These are phyloP conservation scores for Cryptomyrus ogoouensis DNA, from an alignment of 2,113 vertebrate species.

Conservation along the genomic window DNA sequence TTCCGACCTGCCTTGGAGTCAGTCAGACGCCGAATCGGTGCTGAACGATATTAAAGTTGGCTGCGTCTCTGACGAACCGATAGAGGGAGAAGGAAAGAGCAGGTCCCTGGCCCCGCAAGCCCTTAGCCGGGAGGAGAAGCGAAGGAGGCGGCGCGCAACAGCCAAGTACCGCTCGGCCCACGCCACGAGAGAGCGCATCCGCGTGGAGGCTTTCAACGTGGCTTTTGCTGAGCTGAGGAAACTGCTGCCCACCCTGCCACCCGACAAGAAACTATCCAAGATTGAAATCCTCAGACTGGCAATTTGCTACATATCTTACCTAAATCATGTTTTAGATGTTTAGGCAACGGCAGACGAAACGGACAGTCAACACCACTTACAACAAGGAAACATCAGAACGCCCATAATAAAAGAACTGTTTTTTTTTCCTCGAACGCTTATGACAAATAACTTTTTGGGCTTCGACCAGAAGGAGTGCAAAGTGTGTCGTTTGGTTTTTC, in stretches of 20 bases:
- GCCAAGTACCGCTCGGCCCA: constrained; percentile 66
- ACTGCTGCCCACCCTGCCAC: constrained; percentile 71
- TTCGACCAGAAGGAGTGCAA: not conserved
- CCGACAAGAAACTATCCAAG: constrained; percentile 79
- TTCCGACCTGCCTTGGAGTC: constrained; percentile 71
- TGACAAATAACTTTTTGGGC: not conserved
- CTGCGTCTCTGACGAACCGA: constrained; percentile 70
- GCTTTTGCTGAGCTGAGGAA: constrained; percentile 66
- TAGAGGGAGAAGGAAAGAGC: constrained; percentile 55
- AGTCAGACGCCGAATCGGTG: constrained; percentile 75
- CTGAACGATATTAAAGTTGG: constrained; percentile 67
- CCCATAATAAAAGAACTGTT: not conserved
- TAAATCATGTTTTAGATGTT: constrained; percentile 79
- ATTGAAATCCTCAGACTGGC: constrained; percentile 77
- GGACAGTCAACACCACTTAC: not conserved
- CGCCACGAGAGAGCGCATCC: constrained; percentile 67
- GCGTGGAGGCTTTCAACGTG: constrained; percentile 69
- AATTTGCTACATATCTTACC: constrained; percentile 81
- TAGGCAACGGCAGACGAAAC: constrained; percentile 39
- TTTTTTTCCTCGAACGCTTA: not conserved
- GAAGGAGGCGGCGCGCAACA: constrained; percentile 63
- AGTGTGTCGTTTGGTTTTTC: not conserved
- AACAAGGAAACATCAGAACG: constrained; percentile 2
- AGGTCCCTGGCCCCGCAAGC: constrained; percentile 66
- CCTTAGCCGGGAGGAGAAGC: constrained; percentile 82